phyloP scores from a whole-genome alignment of 2,888 invertebrate species.

The Caenorhabditis sp. region DNA sequence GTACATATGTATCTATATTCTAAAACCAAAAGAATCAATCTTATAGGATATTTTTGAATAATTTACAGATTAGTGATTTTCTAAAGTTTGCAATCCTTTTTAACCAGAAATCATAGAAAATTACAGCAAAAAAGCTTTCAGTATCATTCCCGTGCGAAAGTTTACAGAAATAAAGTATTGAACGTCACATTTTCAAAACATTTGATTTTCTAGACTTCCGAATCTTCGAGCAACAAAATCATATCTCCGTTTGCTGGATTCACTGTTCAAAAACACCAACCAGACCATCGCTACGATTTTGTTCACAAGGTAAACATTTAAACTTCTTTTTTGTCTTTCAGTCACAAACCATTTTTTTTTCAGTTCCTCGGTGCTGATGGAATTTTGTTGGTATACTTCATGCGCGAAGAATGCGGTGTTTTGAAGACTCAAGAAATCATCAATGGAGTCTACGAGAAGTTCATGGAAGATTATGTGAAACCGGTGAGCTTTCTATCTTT shows the following conservation, averaged over 20 bases:
- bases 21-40: too few relatives aligned
- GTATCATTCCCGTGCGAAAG: too few relatives aligned
- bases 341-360: background rate
- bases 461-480: background rate
- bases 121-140: too few relatives aligned
- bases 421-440: slow-evolving; percentile 32
- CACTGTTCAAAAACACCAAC: background rate
- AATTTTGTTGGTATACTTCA: slow-evolving; percentile 30
- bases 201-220: background rate
- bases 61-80: too few relatives aligned
- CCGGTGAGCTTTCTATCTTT: slow-evolving; percentile 12
- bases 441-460: slow-evolving; percentile 20
- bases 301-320: slow-evolving; percentile 10
- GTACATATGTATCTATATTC: background rate
- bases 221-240: background rate
- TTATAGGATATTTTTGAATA: too few relatives aligned
- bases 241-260: background rate
- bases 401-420: slow-evolving; percentile 28
- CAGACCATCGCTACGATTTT: slow-evolving; percentile 25
- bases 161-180: too few relatives aligned
- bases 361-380: slow-evolving; percentile 34
- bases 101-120: too few relatives aligned
- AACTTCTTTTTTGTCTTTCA: background rate
- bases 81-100: too few relatives aligned
- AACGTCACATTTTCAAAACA: too few relatives aligned